A percentile compares a stretch with the other conserved stretches of the same genome.
Evolutionary conservation across 1,140 invertebrate species (phyloP).

Genomic region (Heliconius hermathena): DNA sequence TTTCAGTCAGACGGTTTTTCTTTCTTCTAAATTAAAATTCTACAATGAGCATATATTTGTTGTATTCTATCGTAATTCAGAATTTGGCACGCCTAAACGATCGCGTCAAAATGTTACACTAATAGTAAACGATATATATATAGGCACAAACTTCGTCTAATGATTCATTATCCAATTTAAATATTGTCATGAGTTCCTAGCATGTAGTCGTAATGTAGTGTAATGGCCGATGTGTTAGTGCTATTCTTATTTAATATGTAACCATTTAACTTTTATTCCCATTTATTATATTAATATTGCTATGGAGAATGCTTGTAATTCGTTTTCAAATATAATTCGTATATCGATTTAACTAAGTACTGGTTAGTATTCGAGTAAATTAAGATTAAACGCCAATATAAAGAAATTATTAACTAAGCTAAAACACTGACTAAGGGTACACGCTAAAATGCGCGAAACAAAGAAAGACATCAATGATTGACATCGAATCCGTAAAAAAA

Average conservation of each 20-base stretch:
- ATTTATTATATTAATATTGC: not conserved
- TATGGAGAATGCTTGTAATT: slow-evolving; percentile 4
- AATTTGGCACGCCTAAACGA: not conserved
- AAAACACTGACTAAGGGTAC: slow-evolving; percentile 6
- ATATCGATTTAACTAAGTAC: not conserved
- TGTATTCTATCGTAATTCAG: slow-evolving; percentile 9
- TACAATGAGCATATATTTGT: not conserved
- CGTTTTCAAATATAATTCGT: not conserved
- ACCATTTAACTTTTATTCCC: not conserved
- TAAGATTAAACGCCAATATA: slow-evolving; percentile 11
- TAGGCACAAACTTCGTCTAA: slow-evolving; percentile 8
- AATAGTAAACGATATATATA: not conserved
- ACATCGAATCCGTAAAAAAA: slow-evolving; percentile 47
- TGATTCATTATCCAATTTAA: slow-evolving; percentile 7
- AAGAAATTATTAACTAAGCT: slow-evolving; percentile 8
- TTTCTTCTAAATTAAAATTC: not conserved
- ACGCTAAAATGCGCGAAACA: slow-evolving; percentile 19
- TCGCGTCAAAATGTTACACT: not conserved
- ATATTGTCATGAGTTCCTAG: slow-evolving; percentile 31
- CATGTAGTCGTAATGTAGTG: not conserved
- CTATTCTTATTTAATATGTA: not conserved
- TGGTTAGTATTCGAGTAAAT: slow-evolving; percentile 8
- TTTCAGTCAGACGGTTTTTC: too few relatives aligned
- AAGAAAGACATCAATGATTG: slow-evolving; percentile 31
- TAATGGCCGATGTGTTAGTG: not conserved